A percentile compares a stretch with the other conserved stretches of the same genome.
Conservation (phyloP, 2,113 vertebrate genomes). For the Anolis sagrei region DNA sequence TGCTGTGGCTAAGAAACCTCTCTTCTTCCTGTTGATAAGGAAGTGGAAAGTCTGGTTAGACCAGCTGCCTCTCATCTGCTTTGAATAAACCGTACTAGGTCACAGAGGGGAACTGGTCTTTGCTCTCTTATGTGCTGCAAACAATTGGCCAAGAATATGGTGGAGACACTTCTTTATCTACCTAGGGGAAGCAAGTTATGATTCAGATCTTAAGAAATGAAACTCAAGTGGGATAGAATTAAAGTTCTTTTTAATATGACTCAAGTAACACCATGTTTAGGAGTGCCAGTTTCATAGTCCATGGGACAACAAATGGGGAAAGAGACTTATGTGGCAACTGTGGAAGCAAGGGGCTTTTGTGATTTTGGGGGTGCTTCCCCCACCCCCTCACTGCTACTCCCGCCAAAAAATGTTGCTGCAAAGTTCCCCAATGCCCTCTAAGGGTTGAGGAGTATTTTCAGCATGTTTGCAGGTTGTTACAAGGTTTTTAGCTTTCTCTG, state of each 20-base stretch:
- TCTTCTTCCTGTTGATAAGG: not conserved
- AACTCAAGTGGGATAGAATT: not conserved
- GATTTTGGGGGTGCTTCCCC: no score
- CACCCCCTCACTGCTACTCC: no score
- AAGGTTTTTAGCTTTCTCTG: no score
- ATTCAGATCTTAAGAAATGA: not conserved
- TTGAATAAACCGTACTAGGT: not conserved
- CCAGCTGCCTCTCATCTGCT: not conserved
- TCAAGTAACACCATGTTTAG: not conserved
- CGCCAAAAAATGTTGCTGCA: no score
- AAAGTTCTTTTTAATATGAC: not conserved
- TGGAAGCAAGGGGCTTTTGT: no score
- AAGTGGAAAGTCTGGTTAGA: not conserved
- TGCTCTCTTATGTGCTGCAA: constrained; percentile 21
- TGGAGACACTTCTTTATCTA: not conserved
- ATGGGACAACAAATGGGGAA: not conserved
- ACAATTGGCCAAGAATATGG: not conserved
- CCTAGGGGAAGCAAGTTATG: constrained; percentile 32
- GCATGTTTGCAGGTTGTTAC: no score
- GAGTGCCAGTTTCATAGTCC: not conserved
- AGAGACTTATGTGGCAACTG: not conserved
- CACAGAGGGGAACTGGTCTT: constrained; percentile 9
- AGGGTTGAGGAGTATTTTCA: no score
- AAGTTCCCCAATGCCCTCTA: no score
- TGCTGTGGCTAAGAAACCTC: not conserved